phyloP scores from a whole-genome alignment of 2,797 vertebrate genomes.

The Lepus oiostolus region DNA sequence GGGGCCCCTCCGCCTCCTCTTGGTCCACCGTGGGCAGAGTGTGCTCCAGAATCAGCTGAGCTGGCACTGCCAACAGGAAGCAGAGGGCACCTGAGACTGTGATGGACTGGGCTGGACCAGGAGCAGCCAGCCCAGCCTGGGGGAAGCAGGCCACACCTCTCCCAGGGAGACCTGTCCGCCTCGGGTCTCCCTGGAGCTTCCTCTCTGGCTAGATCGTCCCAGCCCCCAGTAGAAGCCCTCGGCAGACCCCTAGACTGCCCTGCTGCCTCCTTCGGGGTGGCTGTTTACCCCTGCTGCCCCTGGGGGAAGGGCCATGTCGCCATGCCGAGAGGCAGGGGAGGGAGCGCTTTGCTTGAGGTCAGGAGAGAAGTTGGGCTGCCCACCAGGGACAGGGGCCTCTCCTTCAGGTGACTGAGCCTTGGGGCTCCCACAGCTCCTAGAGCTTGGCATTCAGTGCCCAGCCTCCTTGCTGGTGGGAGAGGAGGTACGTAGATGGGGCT shows the following conservation, averaged over 20 bases:
- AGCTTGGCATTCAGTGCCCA: background rate
- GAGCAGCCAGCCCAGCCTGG: background rate
- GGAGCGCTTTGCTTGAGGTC: background rate
- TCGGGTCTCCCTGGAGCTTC: background rate
- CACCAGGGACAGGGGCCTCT: no score
- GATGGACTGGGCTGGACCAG: background rate
- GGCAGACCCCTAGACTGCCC: background rate
- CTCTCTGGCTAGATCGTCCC: background rate
- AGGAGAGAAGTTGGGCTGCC: background rate
- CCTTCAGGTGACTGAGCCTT: background rate
- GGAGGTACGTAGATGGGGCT: background rate
- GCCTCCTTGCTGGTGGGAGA: background rate
- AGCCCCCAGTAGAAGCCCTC: background rate
- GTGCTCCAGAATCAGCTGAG: background rate
- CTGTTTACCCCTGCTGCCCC: no score
- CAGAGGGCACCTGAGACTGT: background rate
- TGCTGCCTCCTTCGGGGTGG: no score
- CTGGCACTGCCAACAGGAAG: no score
- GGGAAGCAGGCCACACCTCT: background rate
- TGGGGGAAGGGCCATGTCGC: background rate
- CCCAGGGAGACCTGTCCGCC: background rate
- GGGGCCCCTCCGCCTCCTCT: no score
- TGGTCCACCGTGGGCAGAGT: no score
- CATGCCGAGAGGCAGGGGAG: rapidly evolving
- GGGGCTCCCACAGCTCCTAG: no score